These are phyloP conservation scores for Fukomys damarensis DNA, from an alignment of 2,113 vertebrate species.

Conservation along the genomic window DNA sequence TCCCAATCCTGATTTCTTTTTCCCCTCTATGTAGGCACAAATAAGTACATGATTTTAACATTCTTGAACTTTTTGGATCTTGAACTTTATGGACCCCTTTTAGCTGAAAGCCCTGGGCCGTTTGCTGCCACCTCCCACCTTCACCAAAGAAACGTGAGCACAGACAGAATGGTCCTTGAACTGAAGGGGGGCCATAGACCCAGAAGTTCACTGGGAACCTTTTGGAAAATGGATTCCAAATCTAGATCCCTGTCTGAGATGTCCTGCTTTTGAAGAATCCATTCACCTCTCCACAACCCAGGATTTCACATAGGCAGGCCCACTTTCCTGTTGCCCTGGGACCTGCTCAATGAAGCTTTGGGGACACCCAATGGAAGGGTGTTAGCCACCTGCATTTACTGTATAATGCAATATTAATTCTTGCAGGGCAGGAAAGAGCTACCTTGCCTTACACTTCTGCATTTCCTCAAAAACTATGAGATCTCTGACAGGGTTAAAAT, in stretches of 20 bases:
- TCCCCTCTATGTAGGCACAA: neutral
- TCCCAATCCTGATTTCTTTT: neutral
- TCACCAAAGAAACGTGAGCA: neutral
- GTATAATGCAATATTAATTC: neutral
- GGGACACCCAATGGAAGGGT: fast-evolving
- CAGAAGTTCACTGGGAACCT: neutral
- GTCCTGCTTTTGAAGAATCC: neutral
- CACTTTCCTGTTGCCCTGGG: neutral
- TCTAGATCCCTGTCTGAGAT: neutral
- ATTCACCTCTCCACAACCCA: neutral
- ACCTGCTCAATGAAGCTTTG: neutral
- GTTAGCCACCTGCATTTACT: neutral
- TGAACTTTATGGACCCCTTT: neutral
- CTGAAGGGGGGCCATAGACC: neutral
- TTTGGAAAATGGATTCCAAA: neutral
- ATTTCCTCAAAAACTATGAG: neutral
- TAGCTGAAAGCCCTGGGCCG: neutral
- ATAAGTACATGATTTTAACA: neutral
- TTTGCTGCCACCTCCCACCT: neutral
- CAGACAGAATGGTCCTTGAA: neutral
- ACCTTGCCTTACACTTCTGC: neutral
- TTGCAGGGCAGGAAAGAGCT: neutral
- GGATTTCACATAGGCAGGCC: neutral
- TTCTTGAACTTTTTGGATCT: neutral
- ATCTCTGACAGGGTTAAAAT: neutral